Conservation (phyloP, 2,797 vertebrate species). For the Ceyx erithaca region DNA sequence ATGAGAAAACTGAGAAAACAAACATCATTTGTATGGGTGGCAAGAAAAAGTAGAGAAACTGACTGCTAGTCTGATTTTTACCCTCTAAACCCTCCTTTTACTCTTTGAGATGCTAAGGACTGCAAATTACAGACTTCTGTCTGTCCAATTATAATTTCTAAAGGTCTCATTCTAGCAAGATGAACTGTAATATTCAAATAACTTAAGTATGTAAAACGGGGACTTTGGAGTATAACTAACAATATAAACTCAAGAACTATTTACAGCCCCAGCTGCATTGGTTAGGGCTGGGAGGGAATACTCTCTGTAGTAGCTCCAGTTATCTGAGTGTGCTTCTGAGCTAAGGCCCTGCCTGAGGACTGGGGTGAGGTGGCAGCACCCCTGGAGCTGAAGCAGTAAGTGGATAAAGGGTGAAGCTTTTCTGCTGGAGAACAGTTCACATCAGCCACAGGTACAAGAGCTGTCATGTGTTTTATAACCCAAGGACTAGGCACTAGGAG, state of each 20-base stretch:
- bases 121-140: conserved; percentile 55
- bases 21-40: background rate
- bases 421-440: background rate
- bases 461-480: background rate
- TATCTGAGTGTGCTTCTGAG: background rate
- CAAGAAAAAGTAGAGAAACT: background rate
- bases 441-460: background rate
- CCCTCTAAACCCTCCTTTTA: background rate
- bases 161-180: conserved; percentile 59
- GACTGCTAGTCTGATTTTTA: background rate
- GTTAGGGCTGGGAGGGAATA: background rate
- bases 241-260: conserved; percentile 20
- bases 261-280: background rate
- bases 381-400: background rate
- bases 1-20: conserved; percentile 2
- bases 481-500: background rate
- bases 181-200: conserved; percentile 54
- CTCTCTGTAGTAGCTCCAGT: background rate
- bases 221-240: conserved; percentile 54
- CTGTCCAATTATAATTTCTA: conserved; percentile 60
- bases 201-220: conserved; percentile 53
- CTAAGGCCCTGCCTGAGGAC: background rate
- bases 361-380: background rate
- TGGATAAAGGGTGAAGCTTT: background rate
- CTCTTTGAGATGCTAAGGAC: conserved; percentile 24